Base-by-base conservation (phyloP, 2,797 vertebrate species). In the Pteronotus mesoamericanus region DNA sequence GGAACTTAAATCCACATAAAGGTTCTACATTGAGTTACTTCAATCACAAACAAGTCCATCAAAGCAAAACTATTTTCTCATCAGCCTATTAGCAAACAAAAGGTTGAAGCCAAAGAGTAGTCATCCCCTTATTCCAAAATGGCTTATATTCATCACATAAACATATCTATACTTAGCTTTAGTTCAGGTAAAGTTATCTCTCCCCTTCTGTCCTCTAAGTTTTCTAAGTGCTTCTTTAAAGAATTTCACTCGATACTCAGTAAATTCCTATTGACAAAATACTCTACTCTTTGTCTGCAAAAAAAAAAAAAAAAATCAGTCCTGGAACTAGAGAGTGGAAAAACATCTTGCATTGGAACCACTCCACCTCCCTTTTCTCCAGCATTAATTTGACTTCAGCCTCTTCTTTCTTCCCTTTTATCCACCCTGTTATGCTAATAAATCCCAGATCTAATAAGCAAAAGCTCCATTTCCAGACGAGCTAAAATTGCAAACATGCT, bases 311-410 rank as follows among this genome's bases (percentile, higher is more conserved):
- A 61, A 48, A 69, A 32, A 53, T 12, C 19, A 34, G 59, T 46
- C 32, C 0, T 71, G 32, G 16, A 59, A 9, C 71, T 37, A 15
- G 6, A 51, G 42, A 24, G 1, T 12, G 1, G n/a, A 74, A 69
- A 61, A 16, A 61, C 44, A 29, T 32, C 6, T 55, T 3, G 19
- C 10, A 15, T n/a, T 59, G 74, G 42, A 39, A 32, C 0, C 8
- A 6, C 16, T n/a, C 19, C 11, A 11, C 3, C 16, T 10, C 6
- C 4, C 3, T 29, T 1, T 11, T 34, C 10, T 39, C n/a, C 55
- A 34, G 6, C 15, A 0, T 34, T 18, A 48, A 32, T 59, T 5
- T 48, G 74, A 74, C 74, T 44, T 61, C 53, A 55, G 1, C 12
- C 7, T 86, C 15, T 21, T 68, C 29, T 82, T 6, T 9, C 4